Percentiles rank a stretch among this genome's conserved stretches.
Evolutionary conservation across 2,888 invertebrate genomes (phyloP).

Genomic region (Lypha dubia): DNA sequence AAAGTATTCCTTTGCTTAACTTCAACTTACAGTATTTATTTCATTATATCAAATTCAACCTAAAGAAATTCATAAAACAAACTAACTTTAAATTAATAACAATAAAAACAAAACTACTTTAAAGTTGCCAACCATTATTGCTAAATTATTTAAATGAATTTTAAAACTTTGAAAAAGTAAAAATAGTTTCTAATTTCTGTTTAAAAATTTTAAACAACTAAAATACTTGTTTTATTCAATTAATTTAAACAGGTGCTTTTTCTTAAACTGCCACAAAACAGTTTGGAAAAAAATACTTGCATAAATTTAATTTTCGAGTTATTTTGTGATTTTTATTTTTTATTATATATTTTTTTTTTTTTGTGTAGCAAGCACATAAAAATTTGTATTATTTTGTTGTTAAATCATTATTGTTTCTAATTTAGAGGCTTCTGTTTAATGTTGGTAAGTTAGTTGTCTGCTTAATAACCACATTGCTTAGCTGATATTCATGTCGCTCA

Average conservation of each 20-base stretch:
- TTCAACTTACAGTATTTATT: conserved; percentile 47
- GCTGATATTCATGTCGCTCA: conserved; percentile 3
- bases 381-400: conserved; percentile 66
- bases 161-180: conserved; percentile 30
- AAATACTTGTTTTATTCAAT: conserved; percentile 64
- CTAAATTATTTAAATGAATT: conserved; percentile 69
- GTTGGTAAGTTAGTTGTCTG: conserved; percentile 1
- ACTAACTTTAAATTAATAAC: conserved; percentile 53
- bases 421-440: conserved; percentile 59
- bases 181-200: conserved; percentile 43
- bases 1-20: conserved; percentile 48
- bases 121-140: conserved; percentile 52
- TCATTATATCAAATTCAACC: conserved; percentile 36
- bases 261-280: conserved; percentile 40
- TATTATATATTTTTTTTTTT: conserved; percentile 4
- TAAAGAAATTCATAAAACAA: conserved; percentile 47
- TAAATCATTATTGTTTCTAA: conserved; percentile 61
- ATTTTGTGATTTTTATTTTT: conserved; percentile 19
- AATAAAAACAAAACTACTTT: conserved; percentile 16
- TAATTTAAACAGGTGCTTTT: conserved; percentile 57
- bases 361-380: conserved; percentile 45
- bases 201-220: conserved; percentile 18
- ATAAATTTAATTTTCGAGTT: conserved; percentile 68
- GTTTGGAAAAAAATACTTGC: conserved; percentile 63
- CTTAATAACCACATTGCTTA: background rate